A percentile compares a stretch with the other conserved stretches of the same genome.
These are phyloP conservation scores for Bombylius major DNA, from an alignment of 2,888 invertebrate species.

Conservation along the genomic window DNA sequence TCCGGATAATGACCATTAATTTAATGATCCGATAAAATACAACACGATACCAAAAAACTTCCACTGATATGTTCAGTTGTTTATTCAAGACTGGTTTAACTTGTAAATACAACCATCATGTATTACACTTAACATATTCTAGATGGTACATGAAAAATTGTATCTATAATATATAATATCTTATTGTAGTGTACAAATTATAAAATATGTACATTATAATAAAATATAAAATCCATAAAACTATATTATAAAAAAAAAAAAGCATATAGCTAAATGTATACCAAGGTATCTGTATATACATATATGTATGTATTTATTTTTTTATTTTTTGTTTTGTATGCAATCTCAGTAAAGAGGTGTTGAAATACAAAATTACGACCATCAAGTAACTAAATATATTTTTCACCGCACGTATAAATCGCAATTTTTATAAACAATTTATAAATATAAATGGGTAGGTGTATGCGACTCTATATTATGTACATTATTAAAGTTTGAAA, in stretches of 20 bases:
- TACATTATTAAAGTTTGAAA: no score
- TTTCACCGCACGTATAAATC: not conserved
- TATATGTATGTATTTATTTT: no score
- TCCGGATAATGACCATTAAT: slow-evolving; percentile 1
- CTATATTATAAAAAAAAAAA: not conserved
- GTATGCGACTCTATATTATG: not conserved
- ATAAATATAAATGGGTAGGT: not conserved
- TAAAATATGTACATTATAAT: not conserved
- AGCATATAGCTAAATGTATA: no score
- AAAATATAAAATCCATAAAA: no score
- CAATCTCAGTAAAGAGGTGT: slow-evolving; percentile 26
- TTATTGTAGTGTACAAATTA: not conserved
- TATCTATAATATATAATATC: no score
- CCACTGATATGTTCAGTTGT: slow-evolving; percentile 15
- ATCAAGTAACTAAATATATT: not conserved
- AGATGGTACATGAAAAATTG: no score
- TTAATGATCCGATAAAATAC: not conserved
- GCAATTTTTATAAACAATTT: not conserved
- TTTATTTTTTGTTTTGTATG: not conserved
- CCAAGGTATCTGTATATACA: no score
- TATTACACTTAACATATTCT: not conserved
- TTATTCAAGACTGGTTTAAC: slow-evolving; percentile 16
- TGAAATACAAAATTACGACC: slow-evolving; percentile 33
- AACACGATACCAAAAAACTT: not conserved
- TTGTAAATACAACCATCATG: slow-evolving; percentile 7